phyloP scores from a whole-genome alignment of 2,797 vertebrate species.

The Heteromormyrus szaboi region DNA sequence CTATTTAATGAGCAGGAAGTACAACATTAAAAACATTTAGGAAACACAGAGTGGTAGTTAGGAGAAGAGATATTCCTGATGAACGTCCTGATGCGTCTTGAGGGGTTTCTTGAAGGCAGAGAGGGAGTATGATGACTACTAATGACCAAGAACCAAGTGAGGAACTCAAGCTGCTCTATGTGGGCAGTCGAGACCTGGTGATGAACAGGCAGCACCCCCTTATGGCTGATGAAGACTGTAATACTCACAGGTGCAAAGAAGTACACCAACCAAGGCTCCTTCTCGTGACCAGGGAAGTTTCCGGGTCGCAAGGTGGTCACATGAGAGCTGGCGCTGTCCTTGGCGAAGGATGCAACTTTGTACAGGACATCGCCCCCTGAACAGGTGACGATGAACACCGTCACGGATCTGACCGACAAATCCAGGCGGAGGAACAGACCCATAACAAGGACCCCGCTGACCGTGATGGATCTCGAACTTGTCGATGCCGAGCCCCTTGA shows the following conservation, averaged over 20 bases:
- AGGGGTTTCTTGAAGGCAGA: neutral
- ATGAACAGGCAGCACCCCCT: neutral
- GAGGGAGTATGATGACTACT: neutral
- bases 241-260: conserved; percentile 90
- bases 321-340: conserved; percentile 85
- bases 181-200: neutral
- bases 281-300: conserved; percentile 85
- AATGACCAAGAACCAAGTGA: neutral
- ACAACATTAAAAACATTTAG: neutral
- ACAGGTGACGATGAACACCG: conserved; percentile 25
- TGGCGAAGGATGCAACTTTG: conserved; percentile 86
- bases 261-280: conserved; percentile 93
- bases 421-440: neutral
- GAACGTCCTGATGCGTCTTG: neutral
- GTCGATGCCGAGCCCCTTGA: conserved; percentile 86
- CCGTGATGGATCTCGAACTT: conserved; percentile 96
- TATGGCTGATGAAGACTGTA: neutral
- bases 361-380: conserved; percentile 86
- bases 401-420: neutral
- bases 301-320: conserved; percentile 85
- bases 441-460: conserved; percentile 46
- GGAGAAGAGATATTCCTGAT: neutral
- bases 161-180: neutral
- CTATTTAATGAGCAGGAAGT: neutral
- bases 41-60: neutral